Base-by-base conservation (phyloP, 2,888 invertebrate genomes). In the Polyommatus iphigenia region DNA sequence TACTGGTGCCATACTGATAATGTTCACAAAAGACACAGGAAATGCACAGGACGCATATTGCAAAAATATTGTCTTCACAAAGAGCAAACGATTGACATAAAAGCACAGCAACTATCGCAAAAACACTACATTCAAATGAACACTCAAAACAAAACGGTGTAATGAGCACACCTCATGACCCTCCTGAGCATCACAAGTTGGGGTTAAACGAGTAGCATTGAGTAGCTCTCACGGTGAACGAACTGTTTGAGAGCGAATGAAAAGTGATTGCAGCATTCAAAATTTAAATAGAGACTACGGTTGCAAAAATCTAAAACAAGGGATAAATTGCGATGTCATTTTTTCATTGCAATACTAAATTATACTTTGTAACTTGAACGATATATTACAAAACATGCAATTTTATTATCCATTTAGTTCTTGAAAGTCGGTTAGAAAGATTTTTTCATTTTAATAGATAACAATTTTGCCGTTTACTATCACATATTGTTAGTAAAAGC, bases 191-290 rank as follows among this genome's bases (percentile, higher is more conserved):
- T 62, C 62, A 62, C 24, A 67, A 67, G 67, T 32, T 67, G 67
- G 67, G 67, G 67, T 67, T 67, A 29, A 67, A 32, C 59, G 59
- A 54, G 54, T 54, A 54, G 15, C 54, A 54, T 54, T 29, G 67
- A 67, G 29, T 67, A 67, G 29, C 29, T 67, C 29, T 67, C 29
- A 18, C 29, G 29, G 67, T 67, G 29, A 67, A 67, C 20, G 67
- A 67, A 67, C 15, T 62, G 62, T 62, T 29, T 67, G 29, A 15
- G 4, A 32, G 18, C 15, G 20, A 24, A 62, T 24, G 8, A 24
- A 20, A 20, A 62, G 62, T 24, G 62, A 13, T 62, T 67, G 24
- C 18, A 29, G 67, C 32, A 29, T 32, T 67, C 15, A 54, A 54
- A 54, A 46, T 13, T 13, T 3, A 15, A 62, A 62, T 62, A 62